Conservation (phyloP, 2,888 invertebrate species). For the Amphipoea oculea region DNA sequence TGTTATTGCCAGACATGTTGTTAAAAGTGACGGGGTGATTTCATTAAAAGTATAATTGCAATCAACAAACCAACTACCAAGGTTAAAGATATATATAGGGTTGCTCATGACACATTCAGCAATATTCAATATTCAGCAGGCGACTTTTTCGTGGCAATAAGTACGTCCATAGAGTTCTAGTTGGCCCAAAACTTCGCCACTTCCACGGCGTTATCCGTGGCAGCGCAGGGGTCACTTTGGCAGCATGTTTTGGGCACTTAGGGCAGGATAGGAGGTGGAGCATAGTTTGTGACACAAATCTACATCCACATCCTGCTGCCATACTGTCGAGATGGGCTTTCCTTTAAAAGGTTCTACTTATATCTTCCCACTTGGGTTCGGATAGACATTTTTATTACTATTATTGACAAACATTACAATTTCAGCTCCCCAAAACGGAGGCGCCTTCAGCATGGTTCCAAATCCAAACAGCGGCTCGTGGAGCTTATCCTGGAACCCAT, state of each 20-base stretch:
- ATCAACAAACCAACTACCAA: neutral
- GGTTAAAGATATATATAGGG: neutral
- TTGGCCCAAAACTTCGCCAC: too few relatives aligned
- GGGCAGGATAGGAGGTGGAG: too few relatives aligned
- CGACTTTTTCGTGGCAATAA: neutral
- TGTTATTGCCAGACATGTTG: neutral
- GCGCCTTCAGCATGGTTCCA: conserved; percentile 69
- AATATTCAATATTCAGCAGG: neutral
- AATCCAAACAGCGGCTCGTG: conserved; percentile 32
- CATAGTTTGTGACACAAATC: too few relatives aligned
- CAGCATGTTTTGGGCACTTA: too few relatives aligned
- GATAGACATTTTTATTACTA: neutral
- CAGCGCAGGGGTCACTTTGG: too few relatives aligned
- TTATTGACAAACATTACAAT: conserved; percentile 33
- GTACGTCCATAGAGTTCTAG: neutral
- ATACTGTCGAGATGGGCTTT: too few relatives aligned
- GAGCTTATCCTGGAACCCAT: conserved; percentile 56
- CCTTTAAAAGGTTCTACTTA: neutral
- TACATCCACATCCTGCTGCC: too few relatives aligned
- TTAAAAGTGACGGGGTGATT: neutral
- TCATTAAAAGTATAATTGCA: neutral
- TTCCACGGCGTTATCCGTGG: too few relatives aligned
- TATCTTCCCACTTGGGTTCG: neutral
- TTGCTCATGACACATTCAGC: neutral
- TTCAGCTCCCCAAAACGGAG: conserved; percentile 76